phyloP scores from a whole-genome alignment of 2,888 invertebrate species.

The Clusia tigrina region DNA sequence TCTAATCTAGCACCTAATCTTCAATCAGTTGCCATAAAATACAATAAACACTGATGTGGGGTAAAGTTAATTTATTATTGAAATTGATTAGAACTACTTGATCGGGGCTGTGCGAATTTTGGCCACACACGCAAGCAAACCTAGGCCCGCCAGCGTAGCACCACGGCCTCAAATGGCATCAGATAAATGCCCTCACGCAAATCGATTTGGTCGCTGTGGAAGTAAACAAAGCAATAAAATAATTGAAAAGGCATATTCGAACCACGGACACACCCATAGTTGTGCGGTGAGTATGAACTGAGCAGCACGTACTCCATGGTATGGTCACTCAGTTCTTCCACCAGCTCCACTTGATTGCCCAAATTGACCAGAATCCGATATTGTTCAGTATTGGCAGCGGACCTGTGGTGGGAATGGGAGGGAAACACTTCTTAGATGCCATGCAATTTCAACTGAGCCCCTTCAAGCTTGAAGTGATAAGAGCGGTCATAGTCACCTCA shows the following conservation, averaged over 20 bases:
- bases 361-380: conserved; percentile 55
- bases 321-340: conserved; percentile 40
- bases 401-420: too few species aligned
- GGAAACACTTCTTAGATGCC: too few species aligned
- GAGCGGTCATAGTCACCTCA: conserved; percentile 50
- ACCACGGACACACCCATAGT: conserved; percentile 46
- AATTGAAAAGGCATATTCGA: neutral
- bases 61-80: too few species aligned
- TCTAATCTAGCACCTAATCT: too few species aligned
- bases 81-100: too few species aligned
- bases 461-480: neutral
- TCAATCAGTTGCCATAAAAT: too few species aligned
- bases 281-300: conserved; percentile 47
- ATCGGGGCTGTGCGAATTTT: too few species aligned
- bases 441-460: neutral
- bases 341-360: conserved; percentile 47
- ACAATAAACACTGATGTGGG: too few species aligned
- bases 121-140: too few species aligned
- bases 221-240: neutral
- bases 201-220: conserved; percentile 45
- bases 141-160: conserved; percentile 45
- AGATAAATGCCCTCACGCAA: conserved; percentile 41
- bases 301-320: conserved; percentile 50
- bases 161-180: conserved; percentile 54
- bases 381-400: conserved; percentile 46